These are phyloP conservation scores for Arrhopalites spinosus DNA, from an alignment of 2,888 invertebrate species.

Conservation along the genomic window DNA sequence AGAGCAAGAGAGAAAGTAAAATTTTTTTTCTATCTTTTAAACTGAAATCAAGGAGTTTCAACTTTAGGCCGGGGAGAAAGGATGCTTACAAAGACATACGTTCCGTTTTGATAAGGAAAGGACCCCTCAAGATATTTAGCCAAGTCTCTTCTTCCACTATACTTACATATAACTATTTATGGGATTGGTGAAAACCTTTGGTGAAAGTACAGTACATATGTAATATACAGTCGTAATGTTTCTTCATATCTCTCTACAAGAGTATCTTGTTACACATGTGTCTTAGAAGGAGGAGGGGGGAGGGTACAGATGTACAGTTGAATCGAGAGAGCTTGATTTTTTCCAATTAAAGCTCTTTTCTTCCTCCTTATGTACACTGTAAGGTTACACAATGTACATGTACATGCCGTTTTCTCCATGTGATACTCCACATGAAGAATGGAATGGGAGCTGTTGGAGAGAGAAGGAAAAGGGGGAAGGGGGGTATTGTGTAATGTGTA, in stretches of 20 bases:
- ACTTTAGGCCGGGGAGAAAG: background rate
- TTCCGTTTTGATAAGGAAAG: background rate
- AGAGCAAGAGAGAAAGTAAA: background rate
- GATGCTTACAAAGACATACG: background rate
- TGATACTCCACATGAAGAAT: too few relatives aligned
- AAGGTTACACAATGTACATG: too few relatives aligned
- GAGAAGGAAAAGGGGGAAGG: background rate
- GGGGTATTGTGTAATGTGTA: background rate
- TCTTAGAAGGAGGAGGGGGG: background rate
- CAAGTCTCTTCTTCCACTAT: background rate
- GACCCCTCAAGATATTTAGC: background rate
- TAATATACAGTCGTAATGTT: background rate
- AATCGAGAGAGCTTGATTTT: constrained; percentile 6
- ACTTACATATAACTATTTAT: background rate
- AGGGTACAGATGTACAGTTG: background rate
- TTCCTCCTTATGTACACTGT: background rate
- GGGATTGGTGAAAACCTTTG: constrained; percentile 6
- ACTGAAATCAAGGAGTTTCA: constrained; percentile 13
- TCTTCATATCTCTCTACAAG: too few relatives aligned
- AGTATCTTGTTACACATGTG: too few relatives aligned
- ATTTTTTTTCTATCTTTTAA: constrained; percentile 16
- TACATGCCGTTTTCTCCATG: too few relatives aligned
- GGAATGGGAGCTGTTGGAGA: background rate
- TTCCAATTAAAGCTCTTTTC: constrained; percentile 2
- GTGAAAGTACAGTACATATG: background rate